These are phyloP conservation scores for Camelus bactrianus DNA, from an alignment of 2,113 vertebrate species.

Conservation along the genomic window DNA sequence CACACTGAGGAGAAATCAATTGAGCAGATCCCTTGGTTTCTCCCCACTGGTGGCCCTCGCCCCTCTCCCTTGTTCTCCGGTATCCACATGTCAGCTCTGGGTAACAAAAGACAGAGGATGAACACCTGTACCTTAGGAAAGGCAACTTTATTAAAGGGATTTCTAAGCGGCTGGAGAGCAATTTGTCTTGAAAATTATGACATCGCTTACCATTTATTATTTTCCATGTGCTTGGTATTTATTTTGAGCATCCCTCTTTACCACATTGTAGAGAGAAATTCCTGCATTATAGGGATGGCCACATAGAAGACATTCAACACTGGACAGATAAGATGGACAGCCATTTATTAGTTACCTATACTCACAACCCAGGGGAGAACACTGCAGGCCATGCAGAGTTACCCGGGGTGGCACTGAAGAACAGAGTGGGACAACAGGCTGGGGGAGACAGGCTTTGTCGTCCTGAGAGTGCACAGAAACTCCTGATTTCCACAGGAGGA, in stretches of 20 bases:
- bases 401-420: not conserved
- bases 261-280: not conserved
- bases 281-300: not conserved
- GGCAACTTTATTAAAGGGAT: not conserved
- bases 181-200: not conserved
- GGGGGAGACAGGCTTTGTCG: not conserved
- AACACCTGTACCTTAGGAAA: not conserved
- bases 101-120: not conserved
- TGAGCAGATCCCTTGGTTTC: not conserved
- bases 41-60: not conserved
- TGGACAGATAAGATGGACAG: too few species aligned
- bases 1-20: not conserved
- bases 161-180: not conserved
- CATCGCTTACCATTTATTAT: not conserved
- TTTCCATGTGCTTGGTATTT: not conserved
- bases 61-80: not conserved
- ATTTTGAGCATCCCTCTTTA: not conserved
- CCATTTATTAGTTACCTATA: not conserved
- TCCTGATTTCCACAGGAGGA: not conserved
- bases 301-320: not conserved
- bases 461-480: not conserved
- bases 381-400: rapidly evolving
- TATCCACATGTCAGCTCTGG: not conserved
- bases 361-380: not conserved
- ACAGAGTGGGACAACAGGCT: not conserved